Base-by-base conservation (phyloP, 1,140 invertebrate genomes). In the Hypothenemus hampei region DNA sequence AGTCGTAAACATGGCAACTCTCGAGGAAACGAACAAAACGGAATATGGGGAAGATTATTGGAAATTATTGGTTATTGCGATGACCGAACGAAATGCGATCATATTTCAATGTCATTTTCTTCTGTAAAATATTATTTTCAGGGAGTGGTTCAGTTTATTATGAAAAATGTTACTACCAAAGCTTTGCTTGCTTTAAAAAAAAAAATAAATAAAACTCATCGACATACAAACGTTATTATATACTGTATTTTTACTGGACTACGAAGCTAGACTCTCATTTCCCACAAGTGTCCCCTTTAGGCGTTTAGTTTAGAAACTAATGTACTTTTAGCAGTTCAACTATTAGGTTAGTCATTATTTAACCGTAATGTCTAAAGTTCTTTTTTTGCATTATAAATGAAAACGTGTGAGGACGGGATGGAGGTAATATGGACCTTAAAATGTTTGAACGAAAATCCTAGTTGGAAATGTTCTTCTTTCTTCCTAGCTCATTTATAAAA, bases 301-400 rank as follows among this genome's bases (percentile, higher is more conserved):
- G 43, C 43, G 31, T 45, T 45, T 45, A 45, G 43, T 45, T 45
- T 45, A 5, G 23, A 15, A 45, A 45, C 43, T 45, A 45, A 45
- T 45, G 31, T 24, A 45, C 43, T 45, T 45, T 45, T 45, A 45
- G 22, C 43, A 19, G 23, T 11, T 29, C 22, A 6, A 24, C 15
- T 29, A 24, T 24, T 16, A 29, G 20, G 13, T 45, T 45, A 11
- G n/a, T 15, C 10, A 13, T 45, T 29, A 41, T 19, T 26, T 45
- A 31, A 19, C 43, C 7, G 43, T 24, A 45, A 45, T 20, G 15
- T 18, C 16, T 11, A 15, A 45, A 41, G 11, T 20, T n/a, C n/a
- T n/a, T 45, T 45, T 45, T 45, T 45, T 24, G 13, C 43, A 29
- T 45, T 31, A 29, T 45, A 45, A 41, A 20, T 21, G 20, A 41